Base-by-base conservation (phyloP, 2,888 invertebrate genomes). In the Mimumesa dahlbomi region DNA sequence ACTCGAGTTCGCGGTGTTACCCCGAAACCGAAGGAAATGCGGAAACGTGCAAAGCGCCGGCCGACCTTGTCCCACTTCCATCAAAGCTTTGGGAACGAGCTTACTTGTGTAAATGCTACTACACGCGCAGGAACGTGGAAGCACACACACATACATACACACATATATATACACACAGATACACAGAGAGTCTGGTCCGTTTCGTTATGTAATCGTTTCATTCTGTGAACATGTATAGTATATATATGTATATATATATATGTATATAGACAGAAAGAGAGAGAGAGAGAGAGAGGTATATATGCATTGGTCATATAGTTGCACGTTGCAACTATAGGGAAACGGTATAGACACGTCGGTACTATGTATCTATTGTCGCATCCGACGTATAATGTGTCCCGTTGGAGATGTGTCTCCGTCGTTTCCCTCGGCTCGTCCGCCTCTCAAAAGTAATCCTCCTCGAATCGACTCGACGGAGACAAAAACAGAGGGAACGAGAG, bases 41-140 rank as follows among this genome's bases (percentile, higher is more conserved):
- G 64, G 80, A 80, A 72, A 69, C 54, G 69, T 52, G 63, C 62
- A 77, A 78, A 81, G 78, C 78, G 72, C 69, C 40, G 38, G 40
- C 40, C 62, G 75, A 75, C 79, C 79, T 81, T 79, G 79, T 65
- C 78, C 79, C 57, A 79, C 57, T 75, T 81, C 59, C 69, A 63
- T 67, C 65, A 56, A 54, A 81, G 79, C 79, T 74, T 74, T 63
- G 57, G 66, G 67, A 80, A 74, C 77, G 77, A 61, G 69, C 77
- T 81, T 72, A 78, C 72, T 71, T 58, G 65, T 80, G 67, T 67
- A 73, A 77, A 78, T 61, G 73, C 61, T 58, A 45, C 64, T 64
- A 66, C 61, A 64, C 76, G 38, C 58, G 53, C 68, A 43, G 18
- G 19, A 7, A 45, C 40, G 18, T 16, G 34, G 25, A 31, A 40